Base-by-base conservation (phyloP, 2,888 invertebrate genomes). In the Stenoptilia bipunctidactyla region DNA sequence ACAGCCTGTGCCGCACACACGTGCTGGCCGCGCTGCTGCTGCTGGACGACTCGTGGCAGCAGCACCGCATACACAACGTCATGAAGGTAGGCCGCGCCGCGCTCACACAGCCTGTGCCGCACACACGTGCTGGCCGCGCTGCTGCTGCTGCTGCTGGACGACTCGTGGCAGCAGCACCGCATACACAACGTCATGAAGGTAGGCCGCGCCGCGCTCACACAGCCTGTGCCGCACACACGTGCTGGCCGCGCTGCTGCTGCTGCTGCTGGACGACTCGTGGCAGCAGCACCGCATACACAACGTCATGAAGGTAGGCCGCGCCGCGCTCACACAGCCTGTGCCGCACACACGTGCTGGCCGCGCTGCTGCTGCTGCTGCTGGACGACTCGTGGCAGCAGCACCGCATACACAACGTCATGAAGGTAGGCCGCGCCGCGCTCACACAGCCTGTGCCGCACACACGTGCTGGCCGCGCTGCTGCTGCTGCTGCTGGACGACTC, bases 301-400 rank as follows among this genome's bases (percentile, higher is more conserved):
- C 66, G 96, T 96, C 10, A 88, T 98, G 36, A 96, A 95, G 85
- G 97, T 80, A 37, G 35, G 27, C 6, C 8, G n/a, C n/a, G n/a
- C n/a, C n/a, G n/a, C n/a, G 96, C 75, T 95, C 96, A 51, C 96
- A 97, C 66, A 97, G 98, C 71, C 86, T 98, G 66, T 88, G 96
- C 36, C 94, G 96, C 50, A 91, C 96, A 34, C 97, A 98, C 66
- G 87, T 97, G 42, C 85, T 98, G 42, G 84, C 94, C 33, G 92
- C 93, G 45, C 90, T 97, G 73, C 85, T 98, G 42, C 84, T 94
- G 33, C 79, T 98, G 51, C 84, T 95, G 36, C 89, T 98, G 64
- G 96, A 97, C 61, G 98, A 98, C 72, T 94, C 94, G 15, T 98
- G 97, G 97, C 97, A 97, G 68, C 91, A 92, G 52, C 96, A 96